Conservation (phyloP, 2,888 invertebrate species). For the Dysmachus trigonus region DNA sequence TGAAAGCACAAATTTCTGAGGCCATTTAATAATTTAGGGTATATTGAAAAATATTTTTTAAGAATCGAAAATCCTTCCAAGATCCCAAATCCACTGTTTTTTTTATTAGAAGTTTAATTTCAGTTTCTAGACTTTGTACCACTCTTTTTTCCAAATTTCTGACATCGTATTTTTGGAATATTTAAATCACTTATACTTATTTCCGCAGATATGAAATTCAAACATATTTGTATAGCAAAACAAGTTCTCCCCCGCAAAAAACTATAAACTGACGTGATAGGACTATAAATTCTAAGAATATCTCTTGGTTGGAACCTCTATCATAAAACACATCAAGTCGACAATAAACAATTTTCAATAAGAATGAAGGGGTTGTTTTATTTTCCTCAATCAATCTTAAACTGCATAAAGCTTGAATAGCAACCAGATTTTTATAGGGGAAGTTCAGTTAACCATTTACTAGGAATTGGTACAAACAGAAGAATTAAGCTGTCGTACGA, state of each 20-base stretch:
- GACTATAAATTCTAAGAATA: neutral
- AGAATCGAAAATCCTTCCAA: too few species aligned
- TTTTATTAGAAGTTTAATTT: neutral
- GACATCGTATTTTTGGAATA: neutral
- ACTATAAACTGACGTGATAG: neutral
- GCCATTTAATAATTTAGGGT: too few species aligned
- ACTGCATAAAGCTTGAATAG: neutral
- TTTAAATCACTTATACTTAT: neutral
- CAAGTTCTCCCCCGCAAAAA: neutral
- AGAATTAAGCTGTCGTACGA: neutral
- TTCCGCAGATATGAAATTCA: neutral
- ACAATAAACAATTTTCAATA: neutral
- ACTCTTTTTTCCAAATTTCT: too few species aligned
- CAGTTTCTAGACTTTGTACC: neutral
- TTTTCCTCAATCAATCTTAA: neutral
- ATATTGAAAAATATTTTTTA: too few species aligned
- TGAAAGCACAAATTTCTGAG: too few species aligned
- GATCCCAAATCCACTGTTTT: too few species aligned
- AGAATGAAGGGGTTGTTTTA: neutral
- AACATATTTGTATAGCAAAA: neutral
- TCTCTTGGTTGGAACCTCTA: neutral
- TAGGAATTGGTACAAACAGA: neutral
- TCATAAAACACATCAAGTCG: neutral
- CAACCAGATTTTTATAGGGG: neutral
- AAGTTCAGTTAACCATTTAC: neutral